Base-by-base conservation (phyloP, 2,888 invertebrate genomes). In the Aelia acuminata region DNA sequence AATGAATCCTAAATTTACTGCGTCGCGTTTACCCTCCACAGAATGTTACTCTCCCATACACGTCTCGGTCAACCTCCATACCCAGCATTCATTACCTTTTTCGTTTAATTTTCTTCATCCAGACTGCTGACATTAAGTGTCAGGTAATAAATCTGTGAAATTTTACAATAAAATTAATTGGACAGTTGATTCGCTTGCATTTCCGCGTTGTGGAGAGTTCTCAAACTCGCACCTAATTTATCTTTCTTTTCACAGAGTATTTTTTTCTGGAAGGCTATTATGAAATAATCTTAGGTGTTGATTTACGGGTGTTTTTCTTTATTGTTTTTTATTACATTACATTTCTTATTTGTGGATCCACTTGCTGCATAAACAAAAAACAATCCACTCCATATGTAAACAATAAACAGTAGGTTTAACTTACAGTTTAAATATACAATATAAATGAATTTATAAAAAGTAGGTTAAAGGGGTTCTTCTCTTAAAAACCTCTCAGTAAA, bases 31-130 rank as follows among this genome's bases (percentile, higher is more conserved):
- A 70, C 63, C 63, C 31, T 70, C 63, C 15, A 31, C 31, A 35
- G 63, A 70, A 70, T 70, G 63, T 20, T 35, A 70, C 18, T 18
- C 63, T 70, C 63, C 63, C 63, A 70, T 35, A 35, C 13, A 70
- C 63, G 63, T 31, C 20, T 20, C 18, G 31, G 31, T 18, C 31
- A 18, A 2, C 63, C 8, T 20, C 15, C 26, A 3, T 57, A 26
- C 13, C 0, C 35, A 70, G 63, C 31, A 70, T 70, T 70, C 63
- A 70, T 70, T 70, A 35, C 63, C 63, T 70, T 70, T 70, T 70
- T 70, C 5, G 63, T 35, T 18, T 35, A 20, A 5, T 10, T 26
- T 35, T 70, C 18, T 1, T 20, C 35, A 31, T 70, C 1, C 1
- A 35, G 18, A 18, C 63, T 70, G 18, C 35, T 70, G 31, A 70